These are phyloP conservation scores for Protosalanx chinensis DNA, from an alignment of 2,797 vertebrate species.

Conservation along the genomic window DNA sequence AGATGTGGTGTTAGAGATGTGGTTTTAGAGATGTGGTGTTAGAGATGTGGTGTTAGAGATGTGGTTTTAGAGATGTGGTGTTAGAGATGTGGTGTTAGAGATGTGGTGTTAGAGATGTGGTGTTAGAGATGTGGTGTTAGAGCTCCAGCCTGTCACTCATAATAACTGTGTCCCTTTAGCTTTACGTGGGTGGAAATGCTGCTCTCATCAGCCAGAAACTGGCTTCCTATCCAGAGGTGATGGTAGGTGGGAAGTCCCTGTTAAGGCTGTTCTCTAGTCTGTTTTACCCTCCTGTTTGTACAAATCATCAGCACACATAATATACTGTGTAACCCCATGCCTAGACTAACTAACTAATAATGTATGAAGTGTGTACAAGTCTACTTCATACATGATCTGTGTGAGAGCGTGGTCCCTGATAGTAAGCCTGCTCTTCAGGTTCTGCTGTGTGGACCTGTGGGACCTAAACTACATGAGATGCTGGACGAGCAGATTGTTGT, in stretches of 20 bases:
- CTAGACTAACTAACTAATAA: background rate
- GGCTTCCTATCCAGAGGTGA: conserved; percentile 81
- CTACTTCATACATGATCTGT: background rate
- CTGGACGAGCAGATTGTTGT: conserved; percentile 90
- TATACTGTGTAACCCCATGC: background rate
- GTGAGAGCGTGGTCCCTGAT: background rate
- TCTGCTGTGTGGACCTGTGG: conserved; percentile 91
- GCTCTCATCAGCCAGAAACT: conserved; percentile 97
- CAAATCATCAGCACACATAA: too few species aligned
- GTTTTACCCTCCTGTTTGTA: too few species aligned
- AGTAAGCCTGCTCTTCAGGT: conserved; percentile 67
- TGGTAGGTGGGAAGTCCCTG: conserved; percentile 68
- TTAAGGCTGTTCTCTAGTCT: background rate
- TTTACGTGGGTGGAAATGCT: conserved; percentile 97
- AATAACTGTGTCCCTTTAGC: conserved; percentile 65
- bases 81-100: background rate
- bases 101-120: background rate
- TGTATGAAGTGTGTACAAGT: background rate
- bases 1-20: background rate
- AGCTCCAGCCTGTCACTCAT: background rate
- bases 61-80: too few species aligned
- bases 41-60: background rate
- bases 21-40: background rate
- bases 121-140: background rate
- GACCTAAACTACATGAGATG: conserved; percentile 93